Percentiles rank a stretch among this genome's conserved stretches.
Conservation (phyloP, 2,888 invertebrate species). For the Tipula unca region DNA sequence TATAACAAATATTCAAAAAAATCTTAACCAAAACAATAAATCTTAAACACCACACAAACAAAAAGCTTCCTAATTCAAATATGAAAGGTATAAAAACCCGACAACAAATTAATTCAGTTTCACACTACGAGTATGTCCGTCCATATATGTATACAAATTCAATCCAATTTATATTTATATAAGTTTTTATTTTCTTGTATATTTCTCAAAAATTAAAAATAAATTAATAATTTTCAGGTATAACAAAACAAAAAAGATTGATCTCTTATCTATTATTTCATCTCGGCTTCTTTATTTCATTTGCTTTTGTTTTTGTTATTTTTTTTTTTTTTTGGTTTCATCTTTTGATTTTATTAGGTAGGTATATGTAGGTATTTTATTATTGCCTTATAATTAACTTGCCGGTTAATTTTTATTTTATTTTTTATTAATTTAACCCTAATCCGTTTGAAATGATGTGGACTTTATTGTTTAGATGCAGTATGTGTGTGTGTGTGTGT, state of each 20-base stretch:
- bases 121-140: neutral
- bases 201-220: neutral
- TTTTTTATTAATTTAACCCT: neutral
- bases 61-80: neutral
- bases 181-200: neutral
- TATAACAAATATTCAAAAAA: no score
- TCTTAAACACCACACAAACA: neutral
- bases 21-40: neutral
- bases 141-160: no score
- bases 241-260: neutral
- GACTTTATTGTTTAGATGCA: neutral
- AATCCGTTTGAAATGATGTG: neutral
- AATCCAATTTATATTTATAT: neutral
- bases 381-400: neutral
- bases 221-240: neutral
- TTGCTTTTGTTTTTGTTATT: neutral
- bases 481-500: neutral
- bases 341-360: neutral
- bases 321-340: neutral
- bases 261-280: neutral
- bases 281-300: neutral
- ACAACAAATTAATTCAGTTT: neutral
- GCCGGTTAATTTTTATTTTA: neutral
- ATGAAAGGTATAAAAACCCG: neutral
- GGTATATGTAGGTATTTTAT: neutral